Base-by-base conservation (phyloP, 2,888 invertebrate genomes). In the Drosophila basisetae region DNA sequence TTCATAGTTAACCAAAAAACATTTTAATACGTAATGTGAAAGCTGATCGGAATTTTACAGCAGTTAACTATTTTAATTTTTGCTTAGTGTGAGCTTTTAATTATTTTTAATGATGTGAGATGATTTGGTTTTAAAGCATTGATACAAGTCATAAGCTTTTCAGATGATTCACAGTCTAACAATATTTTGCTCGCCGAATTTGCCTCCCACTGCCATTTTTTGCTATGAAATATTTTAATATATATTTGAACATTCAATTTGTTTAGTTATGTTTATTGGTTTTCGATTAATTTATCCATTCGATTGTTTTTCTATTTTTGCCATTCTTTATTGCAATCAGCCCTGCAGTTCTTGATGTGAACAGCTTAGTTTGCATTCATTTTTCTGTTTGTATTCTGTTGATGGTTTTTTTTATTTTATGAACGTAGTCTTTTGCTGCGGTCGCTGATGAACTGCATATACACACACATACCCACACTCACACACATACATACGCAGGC, bases 361-460 rank as follows among this genome's bases (percentile, higher is more conserved):
- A 53, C 50, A 61, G 65, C 49, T 77, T 56, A 65, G 76, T 73
- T 78, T 66, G 58, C 54, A 47, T 37, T 47, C 10, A 43, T 47
- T 61, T 66, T 61, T 74, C 69, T 59, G 33, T 69, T 63, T 33
- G 37, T 39, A 43, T 31, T 11, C 37, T 25, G 25, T 13, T 55
- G 52, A 59, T 53, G 43, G 68, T 67, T 52, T 67, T 37, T 47
- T 67, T 73, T 80, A 65, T 78, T 80, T 77, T 79, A 62, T 73
- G 64, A 56, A 66, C 50, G 61, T 64, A 69, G 75, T 68, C 69
- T 78, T 82, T 80, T 79, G 80, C 83, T 85, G 81, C 64, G 89
- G 74, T 85, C 84, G 89, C 87, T 86, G 86, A 90, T 90, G 86
- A 90, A 90, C 86, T 89, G 89, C 78, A 76, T 66, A 84, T 31